Conservation (phyloP, 1,140 invertebrate genomes). For the Delia radicum region DNA sequence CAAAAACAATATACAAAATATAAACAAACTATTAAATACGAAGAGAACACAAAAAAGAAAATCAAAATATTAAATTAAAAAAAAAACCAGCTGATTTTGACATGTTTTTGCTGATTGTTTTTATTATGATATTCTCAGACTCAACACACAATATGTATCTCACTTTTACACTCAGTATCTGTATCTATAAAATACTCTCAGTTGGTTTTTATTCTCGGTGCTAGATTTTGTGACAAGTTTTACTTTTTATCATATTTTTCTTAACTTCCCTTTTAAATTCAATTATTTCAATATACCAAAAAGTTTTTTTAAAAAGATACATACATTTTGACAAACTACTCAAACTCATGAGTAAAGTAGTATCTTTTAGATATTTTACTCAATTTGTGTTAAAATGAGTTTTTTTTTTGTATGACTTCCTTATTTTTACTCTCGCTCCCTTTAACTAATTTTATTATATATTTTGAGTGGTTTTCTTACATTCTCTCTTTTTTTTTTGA, state of each 20-base stretch:
- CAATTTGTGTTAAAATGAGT: neutral
- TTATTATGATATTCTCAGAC: neutral
- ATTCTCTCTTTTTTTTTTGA: neutral
- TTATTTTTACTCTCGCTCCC: neutral
- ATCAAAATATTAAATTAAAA: slow-evolving; percentile 17
- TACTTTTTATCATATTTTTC: no score
- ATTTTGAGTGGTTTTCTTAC: neutral
- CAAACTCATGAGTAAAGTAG: no score
- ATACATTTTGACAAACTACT: no score
- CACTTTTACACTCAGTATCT: neutral
- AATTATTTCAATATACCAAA: no score
- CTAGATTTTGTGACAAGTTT: no score
- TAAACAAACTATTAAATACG: neutral
- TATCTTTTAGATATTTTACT: no score
- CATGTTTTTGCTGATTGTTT: neutral
- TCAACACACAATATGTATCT: no score
- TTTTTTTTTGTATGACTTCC: neutral
- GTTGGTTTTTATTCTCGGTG: no score
- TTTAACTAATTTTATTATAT: neutral
- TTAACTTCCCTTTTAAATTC: no score
- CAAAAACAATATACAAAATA: neutral
- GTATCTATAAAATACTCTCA: no score
- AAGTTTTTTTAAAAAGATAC: no score
- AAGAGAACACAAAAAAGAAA: neutral
- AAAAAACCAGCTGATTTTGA: slow-evolving; percentile 30